phyloP scores from a whole-genome alignment of 2,888 invertebrate genomes.

The Noctua janthina region DNA sequence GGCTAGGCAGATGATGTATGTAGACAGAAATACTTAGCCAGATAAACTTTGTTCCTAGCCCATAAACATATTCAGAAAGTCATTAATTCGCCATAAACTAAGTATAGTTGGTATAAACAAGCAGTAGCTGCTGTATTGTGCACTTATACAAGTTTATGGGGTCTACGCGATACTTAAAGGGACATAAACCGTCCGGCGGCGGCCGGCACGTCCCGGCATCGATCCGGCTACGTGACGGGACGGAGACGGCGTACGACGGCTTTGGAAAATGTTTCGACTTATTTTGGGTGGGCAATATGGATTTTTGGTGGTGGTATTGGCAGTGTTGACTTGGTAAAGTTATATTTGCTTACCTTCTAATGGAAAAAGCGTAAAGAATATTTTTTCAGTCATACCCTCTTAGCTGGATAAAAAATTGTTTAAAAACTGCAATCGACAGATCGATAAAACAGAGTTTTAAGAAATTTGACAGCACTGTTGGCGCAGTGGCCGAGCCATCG shows the following conservation, averaged over 20 bases:
- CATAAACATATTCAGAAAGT: constrained; percentile 42
- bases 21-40: constrained; percentile 2
- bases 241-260: constrained; percentile 41
- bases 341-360: background rate
- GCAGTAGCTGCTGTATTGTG: constrained; percentile 40
- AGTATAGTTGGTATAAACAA: constrained; percentile 57
- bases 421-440: too few relatives aligned
- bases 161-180: constrained; percentile 60
- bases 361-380: background rate
- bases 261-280: constrained; percentile 32
- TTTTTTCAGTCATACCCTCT: background rate
- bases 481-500: background rate
- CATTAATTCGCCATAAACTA: constrained; percentile 53
- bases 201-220: constrained; percentile 70
- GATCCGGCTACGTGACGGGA: constrained; percentile 68
- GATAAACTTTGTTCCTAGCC: background rate
- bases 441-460: too few relatives aligned
- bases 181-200: constrained; percentile 62
- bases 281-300: constrained; percentile 25
- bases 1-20: too few relatives aligned
- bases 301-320: constrained; percentile 13
- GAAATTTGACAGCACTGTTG: background rate
- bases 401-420: too few relatives aligned
- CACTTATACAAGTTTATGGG: constrained; percentile 59
- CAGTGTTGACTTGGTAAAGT: too few relatives aligned